Evolutionary conservation across 2,113 vertebrate genomes (phyloP), one percentile per base, ranked within the genome.

Genomic region (Amazona vittata): DNA sequence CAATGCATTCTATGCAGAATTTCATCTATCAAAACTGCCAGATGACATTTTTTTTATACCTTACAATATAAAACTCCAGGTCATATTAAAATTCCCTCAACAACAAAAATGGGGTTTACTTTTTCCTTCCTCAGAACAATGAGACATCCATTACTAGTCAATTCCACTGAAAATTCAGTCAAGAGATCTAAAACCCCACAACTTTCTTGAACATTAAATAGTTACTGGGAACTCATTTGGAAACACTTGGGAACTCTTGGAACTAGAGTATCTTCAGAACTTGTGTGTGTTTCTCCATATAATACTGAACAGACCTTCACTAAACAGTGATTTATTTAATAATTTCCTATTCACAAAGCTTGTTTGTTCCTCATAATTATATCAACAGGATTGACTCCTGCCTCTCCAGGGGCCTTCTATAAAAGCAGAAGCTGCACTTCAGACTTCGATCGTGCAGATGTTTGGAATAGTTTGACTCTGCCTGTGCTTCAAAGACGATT

Each of bases 401-500:
- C 91, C 91, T 94, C 73, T 87, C 93, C 89, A 63, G 89, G 92
- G 79, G 91, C 68, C 55, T 64, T n/a, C 82, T 78, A 70, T 31
- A 29, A 93, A 93, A 93, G 55, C 84, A 83, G 67, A 70, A 90
- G 74, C n/a, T 76, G 84, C 37, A 70, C 80, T 85, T 76, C 67
- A 90, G 69, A 47, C 74, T 75, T 81, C 43, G 91, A 86, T 41
- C 3, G 0, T 85, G 49, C 75, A 94, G 87, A 94, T 52, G 87
- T 88, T 82, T 78, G 94, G 83, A 96, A 95, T 26, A 76, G 83
- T 77, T 39, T 69, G 78, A 52, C 46, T 89, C 43, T 70, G 59
- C 22, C 68, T 63, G 71, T 6, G 24, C 96, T 97, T 97, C 95
- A 84, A 75, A 80, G 91, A 63, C 59, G 83, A 89, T 97, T 97